Evolutionary conservation across 1,140 invertebrate genomes (phyloP).

Genomic region (Oryctes rhinoceros): DNA sequence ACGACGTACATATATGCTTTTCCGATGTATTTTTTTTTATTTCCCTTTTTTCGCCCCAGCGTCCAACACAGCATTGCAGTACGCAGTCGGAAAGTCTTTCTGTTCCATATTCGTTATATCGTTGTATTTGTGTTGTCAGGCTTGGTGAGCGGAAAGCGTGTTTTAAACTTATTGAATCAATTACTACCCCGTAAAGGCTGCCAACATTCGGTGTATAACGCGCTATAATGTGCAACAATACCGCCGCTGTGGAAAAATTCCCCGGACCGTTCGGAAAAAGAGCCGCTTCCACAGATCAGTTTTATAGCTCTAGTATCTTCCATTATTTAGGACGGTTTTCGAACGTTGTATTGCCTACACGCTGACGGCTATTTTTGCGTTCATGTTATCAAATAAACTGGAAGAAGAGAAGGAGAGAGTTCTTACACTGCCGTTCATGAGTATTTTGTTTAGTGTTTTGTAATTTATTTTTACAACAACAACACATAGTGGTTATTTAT

Average conservation of each 20-base stretch:
- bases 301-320: conserved; percentile 17
- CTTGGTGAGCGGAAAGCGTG: conserved; percentile 49
- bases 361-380: conserved; percentile 43
- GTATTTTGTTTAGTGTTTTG: no score
- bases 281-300: neutral
- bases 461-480: no score
- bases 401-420: neutral
- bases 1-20: neutral
- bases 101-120: conserved; percentile 51
- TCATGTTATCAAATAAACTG: conserved; percentile 40
- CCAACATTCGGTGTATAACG: conserved; percentile 51
- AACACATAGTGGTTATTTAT: no score
- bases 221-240: conserved; percentile 39
- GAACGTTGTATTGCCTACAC: conserved; percentile 18
- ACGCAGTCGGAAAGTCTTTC: neutral
- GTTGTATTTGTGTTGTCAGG: conserved; percentile 55
- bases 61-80: neutral
- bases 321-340: conserved; percentile 37
- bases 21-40: neutral
- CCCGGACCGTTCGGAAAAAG: neutral
- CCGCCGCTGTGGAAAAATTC: conserved; percentile 40
- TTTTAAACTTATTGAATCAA: conserved; percentile 59
- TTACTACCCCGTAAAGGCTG: conserved; percentile 58
- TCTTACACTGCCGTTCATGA: neutral
- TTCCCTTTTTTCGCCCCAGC: neutral